Percentiles rank a stretch among this genome's conserved stretches.
Conservation (phyloP, 1,140 invertebrate genomes). For the Caenorhabditis remanei region DNA sequence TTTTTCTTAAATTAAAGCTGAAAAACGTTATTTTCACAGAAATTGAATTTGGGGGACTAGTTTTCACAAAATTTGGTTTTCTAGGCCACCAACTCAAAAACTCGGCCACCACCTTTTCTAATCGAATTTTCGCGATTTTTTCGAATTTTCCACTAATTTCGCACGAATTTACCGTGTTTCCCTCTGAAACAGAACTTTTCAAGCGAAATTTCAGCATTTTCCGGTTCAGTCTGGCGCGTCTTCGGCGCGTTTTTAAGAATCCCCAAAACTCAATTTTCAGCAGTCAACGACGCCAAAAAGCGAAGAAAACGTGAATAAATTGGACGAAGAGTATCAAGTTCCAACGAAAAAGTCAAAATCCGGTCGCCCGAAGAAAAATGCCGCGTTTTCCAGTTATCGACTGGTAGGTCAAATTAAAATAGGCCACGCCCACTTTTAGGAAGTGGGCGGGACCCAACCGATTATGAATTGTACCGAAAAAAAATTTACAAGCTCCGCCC, state of each 20-base stretch:
- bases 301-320: not conserved
- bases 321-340: not conserved
- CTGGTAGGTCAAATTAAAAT: not conserved
- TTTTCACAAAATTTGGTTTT: too few species aligned
- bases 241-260: too few species aligned
- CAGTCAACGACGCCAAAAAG: not conserved
- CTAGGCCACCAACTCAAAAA: too few species aligned
- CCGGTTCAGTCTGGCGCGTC: too few species aligned
- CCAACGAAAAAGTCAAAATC: constrained; percentile 26
- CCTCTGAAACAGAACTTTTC: too few species aligned
- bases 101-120: too few species aligned
- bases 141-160: not conserved
- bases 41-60: too few species aligned
- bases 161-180: not conserved
- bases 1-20: too few species aligned
- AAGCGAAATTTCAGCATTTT: too few species aligned
- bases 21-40: too few species aligned
- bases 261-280: not conserved
- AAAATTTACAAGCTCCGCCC: not conserved
- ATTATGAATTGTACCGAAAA: too few species aligned
- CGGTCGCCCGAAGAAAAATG: constrained; percentile 19
- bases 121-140: not conserved
- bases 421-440: not conserved
- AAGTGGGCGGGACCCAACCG: too few species aligned
- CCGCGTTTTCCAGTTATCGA: constrained; percentile 26